Percentiles rank a stretch among this genome's conserved stretches.
Conservation (phyloP, 1,140 invertebrate species). For the Sogatella furcifera region DNA sequence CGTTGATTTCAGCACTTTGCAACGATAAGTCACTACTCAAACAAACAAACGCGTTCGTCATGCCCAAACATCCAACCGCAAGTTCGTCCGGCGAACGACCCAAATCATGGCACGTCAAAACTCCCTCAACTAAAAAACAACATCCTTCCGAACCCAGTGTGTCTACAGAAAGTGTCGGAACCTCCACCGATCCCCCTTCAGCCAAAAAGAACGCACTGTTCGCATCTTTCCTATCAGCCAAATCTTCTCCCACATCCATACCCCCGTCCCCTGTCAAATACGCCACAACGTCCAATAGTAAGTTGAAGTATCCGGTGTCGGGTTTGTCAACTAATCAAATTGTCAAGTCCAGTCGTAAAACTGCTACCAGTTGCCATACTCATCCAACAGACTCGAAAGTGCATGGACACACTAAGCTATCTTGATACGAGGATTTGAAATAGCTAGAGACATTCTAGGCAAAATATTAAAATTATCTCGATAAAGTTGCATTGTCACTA, state of each 20-base stretch:
- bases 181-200: neutral
- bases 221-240: slow-evolving; percentile 19
- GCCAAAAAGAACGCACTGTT: slow-evolving; percentile 20
- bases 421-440: too few relatives aligned
- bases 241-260: slow-evolving; percentile 10
- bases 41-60: slow-evolving; percentile 71
- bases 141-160: neutral
- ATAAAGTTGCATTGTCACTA: too few relatives aligned
- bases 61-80: slow-evolving; percentile 70
- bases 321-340: slow-evolving; percentile 46
- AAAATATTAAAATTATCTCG: too few relatives aligned
- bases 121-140: neutral
- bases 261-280: slow-evolving; percentile 9
- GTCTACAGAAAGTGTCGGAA: neutral
- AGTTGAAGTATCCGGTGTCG: slow-evolving; percentile 45
- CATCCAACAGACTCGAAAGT: slow-evolving; percentile 33
- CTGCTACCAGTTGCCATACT: slow-evolving; percentile 40
- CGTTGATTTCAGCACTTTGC: slow-evolving; percentile 78
- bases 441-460: too few relatives aligned
- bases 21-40: slow-evolving; percentile 76
- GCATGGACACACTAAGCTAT: neutral
- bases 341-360: slow-evolving; percentile 42
- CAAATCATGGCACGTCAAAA: slow-evolving; percentile 22
- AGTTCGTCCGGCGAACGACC: slow-evolving; percentile 24
- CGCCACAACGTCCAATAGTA: slow-evolving; percentile 13